These are phyloP conservation scores for Mellilla xanthometata DNA, from an alignment of 2,888 invertebrate species.

Conservation along the genomic window DNA sequence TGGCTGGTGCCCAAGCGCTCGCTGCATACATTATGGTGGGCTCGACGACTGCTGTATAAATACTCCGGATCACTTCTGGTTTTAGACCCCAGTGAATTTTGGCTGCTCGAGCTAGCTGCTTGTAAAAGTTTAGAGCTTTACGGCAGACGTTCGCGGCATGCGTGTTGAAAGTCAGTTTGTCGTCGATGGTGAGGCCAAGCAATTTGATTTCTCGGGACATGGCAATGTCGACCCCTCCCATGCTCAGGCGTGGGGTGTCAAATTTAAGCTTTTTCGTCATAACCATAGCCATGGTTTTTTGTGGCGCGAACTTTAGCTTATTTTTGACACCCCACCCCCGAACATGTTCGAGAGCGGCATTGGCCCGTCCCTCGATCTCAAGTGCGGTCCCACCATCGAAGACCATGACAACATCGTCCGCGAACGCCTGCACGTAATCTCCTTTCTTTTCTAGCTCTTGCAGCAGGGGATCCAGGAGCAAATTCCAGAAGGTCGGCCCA, in stretches of 20 bases:
- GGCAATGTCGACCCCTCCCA: background rate
- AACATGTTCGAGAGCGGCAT: too few species aligned
- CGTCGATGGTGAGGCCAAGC: background rate
- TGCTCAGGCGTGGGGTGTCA: background rate
- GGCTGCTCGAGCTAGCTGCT: background rate
- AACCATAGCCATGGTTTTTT: background rate
- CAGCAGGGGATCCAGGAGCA: constrained; percentile 11
- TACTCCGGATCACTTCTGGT: constrained; percentile 10
- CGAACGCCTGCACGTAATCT: constrained; percentile 8
- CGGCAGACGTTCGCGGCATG: background rate
- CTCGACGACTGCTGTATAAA: too few species aligned
- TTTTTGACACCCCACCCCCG: too few species aligned
- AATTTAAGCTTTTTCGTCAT: background rate
- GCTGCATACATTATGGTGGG: too few species aligned
- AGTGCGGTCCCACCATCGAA: background rate
- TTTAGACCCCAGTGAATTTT: constrained; percentile 2
- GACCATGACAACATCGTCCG: constrained; percentile 7
- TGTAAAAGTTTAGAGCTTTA: constrained; percentile 1
- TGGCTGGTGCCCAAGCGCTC: too few species aligned
- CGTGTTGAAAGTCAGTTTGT: constrained; percentile 1
- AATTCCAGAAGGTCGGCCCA: constrained; percentile 16
- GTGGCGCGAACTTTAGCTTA: too few species aligned
- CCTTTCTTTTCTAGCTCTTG: background rate
- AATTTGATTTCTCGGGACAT: background rate
- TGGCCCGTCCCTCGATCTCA: background rate